phyloP scores from a whole-genome alignment of 2,888 invertebrate species.

The Hermaeophaga mercurialis region DNA sequence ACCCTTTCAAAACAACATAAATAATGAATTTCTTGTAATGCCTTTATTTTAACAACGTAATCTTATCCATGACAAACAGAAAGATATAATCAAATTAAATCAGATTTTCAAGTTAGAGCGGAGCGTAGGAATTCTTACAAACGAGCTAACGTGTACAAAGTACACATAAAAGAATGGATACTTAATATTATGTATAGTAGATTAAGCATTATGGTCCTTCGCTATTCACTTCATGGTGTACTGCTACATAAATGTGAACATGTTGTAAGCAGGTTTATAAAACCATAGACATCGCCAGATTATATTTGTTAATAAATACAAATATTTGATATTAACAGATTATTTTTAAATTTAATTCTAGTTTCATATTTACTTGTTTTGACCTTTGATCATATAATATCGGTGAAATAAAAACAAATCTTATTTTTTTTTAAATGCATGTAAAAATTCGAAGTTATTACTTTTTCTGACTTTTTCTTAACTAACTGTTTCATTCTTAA shows the following conservation, averaged over 20 bases:
- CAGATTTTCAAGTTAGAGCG: constrained; percentile 18
- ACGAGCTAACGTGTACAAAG: constrained; percentile 48
- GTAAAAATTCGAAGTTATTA: background rate
- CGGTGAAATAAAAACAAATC: background rate
- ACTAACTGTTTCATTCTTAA: too few species aligned
- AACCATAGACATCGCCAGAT: background rate
- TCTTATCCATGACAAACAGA: constrained; percentile 31
- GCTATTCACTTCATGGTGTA: constrained; percentile 10
- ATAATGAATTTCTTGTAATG: constrained; percentile 31
- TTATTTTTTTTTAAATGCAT: background rate
- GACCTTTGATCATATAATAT: background rate
- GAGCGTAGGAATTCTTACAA: constrained; percentile 45
- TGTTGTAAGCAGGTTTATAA: background rate
- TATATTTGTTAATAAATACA: background rate
- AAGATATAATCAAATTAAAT: constrained; percentile 32
- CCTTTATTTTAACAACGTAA: constrained; percentile 35
- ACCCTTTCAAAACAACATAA: constrained; percentile 25
- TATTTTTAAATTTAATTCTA: background rate
- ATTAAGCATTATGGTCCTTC: constrained; percentile 40
- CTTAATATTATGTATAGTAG: constrained; percentile 47
- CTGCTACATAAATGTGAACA: background rate
- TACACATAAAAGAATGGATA: constrained; percentile 47
- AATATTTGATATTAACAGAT: background rate
- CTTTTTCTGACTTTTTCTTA: background rate
- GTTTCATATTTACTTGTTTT: background rate